Evolutionary conservation across 2,888 invertebrate species (phyloP), one percentile per base, ranked within the genome.

Genomic region (Hypomecis punctinalis): DNA sequence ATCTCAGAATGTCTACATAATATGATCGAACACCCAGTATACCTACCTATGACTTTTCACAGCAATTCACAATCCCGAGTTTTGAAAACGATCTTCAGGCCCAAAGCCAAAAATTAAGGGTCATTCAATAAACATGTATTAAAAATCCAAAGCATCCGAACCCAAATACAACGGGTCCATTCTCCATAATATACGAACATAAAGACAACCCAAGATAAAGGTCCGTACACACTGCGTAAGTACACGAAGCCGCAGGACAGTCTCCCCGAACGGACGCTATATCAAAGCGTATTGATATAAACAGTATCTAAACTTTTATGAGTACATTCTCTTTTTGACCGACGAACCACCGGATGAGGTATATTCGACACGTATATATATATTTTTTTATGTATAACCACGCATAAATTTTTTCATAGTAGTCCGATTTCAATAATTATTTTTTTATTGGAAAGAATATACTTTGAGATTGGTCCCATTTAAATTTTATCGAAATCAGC

Each of bases 231-330:
- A 63, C 59, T 63, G 63, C 63, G 63, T 63, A 60, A 60, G 63
- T 67, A 63, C 63, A 67, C 66, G 63, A 57, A 63, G 53, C 59
- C 63, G 63, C 62, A 66, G 51, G 56, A 66, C 66, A 66, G 59
- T 55, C 36, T 55, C 54, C 61, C 58, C 43, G 47, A 56, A 58
- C 54, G 59, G 58, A 48, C 54, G 53, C 58, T 59, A 11, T 59
- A 55, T 51, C 60, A 49, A 11, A 35, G 10, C 35, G 47, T 56
- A 56, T 40, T 35, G 8, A 10, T n/a, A 13, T 5, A 54, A 39
- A 45, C 61, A 66, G 65, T 57, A 53, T 47, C 11, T 0, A 11
- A 62, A 13, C 59, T 59, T 51, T 6, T n/a, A 45, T n/a, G n/a
- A n/a, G n/a, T 49, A 49, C 6, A 47, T 47, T 47, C 35, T 47